Evolutionary conservation across 2,113 vertebrate species (phyloP).

Genomic region (Orientallactaga bullata): DNA sequence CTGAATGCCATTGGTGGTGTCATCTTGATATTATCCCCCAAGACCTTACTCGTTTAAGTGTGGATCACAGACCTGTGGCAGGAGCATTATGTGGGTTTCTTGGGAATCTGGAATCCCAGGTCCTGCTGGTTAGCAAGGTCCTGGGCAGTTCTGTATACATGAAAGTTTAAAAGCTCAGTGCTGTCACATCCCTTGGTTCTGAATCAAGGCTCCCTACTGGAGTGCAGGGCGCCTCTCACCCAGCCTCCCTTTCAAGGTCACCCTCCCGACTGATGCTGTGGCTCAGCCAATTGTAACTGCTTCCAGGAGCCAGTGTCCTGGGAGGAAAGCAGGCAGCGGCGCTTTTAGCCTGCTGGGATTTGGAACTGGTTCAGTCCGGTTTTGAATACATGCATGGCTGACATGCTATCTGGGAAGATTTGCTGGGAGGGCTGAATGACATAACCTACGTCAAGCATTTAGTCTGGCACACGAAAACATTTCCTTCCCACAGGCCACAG

Average conservation of each 20-base stretch:
- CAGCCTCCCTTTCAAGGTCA: background rate
- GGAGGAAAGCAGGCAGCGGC: background rate
- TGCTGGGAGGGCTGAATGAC: background rate
- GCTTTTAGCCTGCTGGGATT: background rate
- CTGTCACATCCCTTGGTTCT: background rate
- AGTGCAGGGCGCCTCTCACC: accelerated
- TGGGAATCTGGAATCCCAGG: background rate
- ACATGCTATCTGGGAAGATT: background rate
- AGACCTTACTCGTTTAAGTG: background rate
- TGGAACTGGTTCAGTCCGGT: background rate
- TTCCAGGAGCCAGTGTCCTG: background rate
- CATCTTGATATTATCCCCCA: background rate
- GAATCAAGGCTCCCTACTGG: background rate
- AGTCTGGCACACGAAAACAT: background rate
- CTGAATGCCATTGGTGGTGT: background rate
- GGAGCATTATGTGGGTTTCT: background rate
- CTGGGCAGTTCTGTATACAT: background rate
- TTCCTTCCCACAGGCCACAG: background rate
- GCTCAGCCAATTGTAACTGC: background rate
- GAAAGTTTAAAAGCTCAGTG: background rate
- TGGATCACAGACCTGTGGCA: background rate
- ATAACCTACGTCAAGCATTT: background rate
- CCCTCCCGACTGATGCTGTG: accelerated
- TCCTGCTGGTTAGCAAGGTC: background rate
- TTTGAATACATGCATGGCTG: background rate